phyloP scores from a whole-genome alignment of 2,797 vertebrate genomes.

The Schizothorax lantsangensis region DNA sequence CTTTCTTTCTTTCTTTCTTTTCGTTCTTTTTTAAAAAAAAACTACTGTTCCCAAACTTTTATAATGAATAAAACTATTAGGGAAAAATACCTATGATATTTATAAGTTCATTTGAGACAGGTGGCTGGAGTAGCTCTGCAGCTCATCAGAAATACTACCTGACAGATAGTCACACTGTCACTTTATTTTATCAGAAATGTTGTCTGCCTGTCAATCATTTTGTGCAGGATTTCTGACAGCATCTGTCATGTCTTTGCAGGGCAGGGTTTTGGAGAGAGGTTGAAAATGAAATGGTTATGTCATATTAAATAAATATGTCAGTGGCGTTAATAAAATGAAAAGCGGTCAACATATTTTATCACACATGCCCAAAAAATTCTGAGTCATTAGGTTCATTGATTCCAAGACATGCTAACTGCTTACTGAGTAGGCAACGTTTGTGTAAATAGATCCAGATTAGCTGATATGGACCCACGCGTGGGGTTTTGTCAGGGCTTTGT shows the following conservation, averaged over 20 bases:
- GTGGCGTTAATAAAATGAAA: neutral
- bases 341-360: neutral
- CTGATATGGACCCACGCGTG: constrained; percentile 55
- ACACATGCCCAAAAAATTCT: neutral
- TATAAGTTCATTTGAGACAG: neutral
- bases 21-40: no score
- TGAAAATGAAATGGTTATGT: neutral
- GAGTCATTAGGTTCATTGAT: neutral
- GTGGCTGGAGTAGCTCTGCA: neutral
- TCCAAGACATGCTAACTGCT: neutral
- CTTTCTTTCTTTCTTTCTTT: neutral
- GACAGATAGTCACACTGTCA: no score
- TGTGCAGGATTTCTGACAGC: neutral
- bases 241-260: neutral
- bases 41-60: neutral
- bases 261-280: neutral
- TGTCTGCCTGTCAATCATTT: constrained; percentile 21
- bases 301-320: neutral
- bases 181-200: neutral
- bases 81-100: neutral
- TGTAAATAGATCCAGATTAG: constrained; percentile 25
- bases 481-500: constrained; percentile 66
- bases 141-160: neutral
- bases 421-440: neutral
- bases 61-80: neutral